These are phyloP conservation scores for Centropus unirufus DNA, from an alignment of 2,113 vertebrate genomes.

Conservation along the genomic window DNA sequence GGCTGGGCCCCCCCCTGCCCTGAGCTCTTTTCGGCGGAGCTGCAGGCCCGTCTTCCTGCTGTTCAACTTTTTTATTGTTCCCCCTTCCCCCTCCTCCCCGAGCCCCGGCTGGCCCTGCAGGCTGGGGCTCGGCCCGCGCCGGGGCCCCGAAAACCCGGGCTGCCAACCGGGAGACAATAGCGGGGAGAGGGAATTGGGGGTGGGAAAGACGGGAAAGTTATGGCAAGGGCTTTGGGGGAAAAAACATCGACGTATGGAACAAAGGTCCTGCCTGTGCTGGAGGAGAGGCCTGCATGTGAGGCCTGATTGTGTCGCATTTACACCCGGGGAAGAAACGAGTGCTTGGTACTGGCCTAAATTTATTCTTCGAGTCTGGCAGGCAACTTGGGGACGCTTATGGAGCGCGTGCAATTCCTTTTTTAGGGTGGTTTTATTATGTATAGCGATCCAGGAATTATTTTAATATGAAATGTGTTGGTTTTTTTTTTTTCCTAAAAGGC, in stretches of 20 bases:
- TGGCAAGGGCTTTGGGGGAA: slow-evolving; percentile 48
- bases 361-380: slow-evolving; percentile 20
- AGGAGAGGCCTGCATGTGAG: slow-evolving; percentile 76
- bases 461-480: background rate
- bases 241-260: slow-evolving; percentile 74
- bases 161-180: slow-evolving; percentile 55
- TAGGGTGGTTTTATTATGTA: slow-evolving; percentile 27
- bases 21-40: slow-evolving; percentile 26
- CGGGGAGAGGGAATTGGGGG: background rate
- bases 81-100: slow-evolving; percentile 1
- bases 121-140: background rate
- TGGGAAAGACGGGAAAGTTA: slow-evolving; percentile 48
- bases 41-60: slow-evolving; percentile 70
- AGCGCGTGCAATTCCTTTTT: slow-evolving; percentile 9
- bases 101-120: slow-evolving; percentile 8
- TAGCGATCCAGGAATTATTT: background rate
- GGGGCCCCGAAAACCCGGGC: slow-evolving; percentile 52
- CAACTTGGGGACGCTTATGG: slow-evolving; percentile 28
- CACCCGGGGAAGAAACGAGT: slow-evolving; percentile 16
- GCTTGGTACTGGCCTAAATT: slow-evolving; percentile 62
- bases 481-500: background rate
- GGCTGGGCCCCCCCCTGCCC: background rate
- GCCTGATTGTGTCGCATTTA: slow-evolving; percentile 76
- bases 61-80: slow-evolving; percentile 73
- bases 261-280: slow-evolving; percentile 80